Percentiles rank a stretch among this genome's conserved stretches.
Evolutionary conservation across 2,113 vertebrate genomes (phyloP).

Genomic region (Procapra przewalskii): DNA sequence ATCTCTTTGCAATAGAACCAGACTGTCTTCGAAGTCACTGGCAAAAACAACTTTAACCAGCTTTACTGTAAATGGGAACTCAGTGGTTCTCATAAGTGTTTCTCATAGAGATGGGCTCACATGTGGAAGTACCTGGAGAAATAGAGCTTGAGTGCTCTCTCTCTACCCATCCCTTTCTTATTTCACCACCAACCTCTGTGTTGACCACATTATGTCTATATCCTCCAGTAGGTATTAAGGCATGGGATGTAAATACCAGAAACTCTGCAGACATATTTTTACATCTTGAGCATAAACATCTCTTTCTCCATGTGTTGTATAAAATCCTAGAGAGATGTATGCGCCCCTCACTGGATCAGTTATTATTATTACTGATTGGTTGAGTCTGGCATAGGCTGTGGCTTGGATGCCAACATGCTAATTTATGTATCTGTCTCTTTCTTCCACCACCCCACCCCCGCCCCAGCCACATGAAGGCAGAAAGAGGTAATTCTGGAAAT

Average conservation of each 20-base stretch:
- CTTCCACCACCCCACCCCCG: accelerated
- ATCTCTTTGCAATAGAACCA: neutral
- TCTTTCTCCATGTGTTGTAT: neutral
- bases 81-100: neutral
- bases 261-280: neutral
- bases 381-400: neutral
- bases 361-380: neutral
- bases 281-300: neutral
- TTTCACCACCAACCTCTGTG: neutral
- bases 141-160: neutral
- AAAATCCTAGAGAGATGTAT: neutral
- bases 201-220: neutral
- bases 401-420: neutral
- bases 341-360: accelerated
- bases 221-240: neutral
- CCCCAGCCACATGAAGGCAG: neutral
- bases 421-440: neutral
- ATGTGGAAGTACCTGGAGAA: neutral
- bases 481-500: neutral
- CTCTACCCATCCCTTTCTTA: neutral
- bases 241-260: neutral
- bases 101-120: neutral
- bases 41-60: neutral
- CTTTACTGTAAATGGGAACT: neutral
- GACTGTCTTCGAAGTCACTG: neutral